phyloP scores from a whole-genome alignment of 2,888 invertebrate genomes.

The Microplitis deprimator region DNA sequence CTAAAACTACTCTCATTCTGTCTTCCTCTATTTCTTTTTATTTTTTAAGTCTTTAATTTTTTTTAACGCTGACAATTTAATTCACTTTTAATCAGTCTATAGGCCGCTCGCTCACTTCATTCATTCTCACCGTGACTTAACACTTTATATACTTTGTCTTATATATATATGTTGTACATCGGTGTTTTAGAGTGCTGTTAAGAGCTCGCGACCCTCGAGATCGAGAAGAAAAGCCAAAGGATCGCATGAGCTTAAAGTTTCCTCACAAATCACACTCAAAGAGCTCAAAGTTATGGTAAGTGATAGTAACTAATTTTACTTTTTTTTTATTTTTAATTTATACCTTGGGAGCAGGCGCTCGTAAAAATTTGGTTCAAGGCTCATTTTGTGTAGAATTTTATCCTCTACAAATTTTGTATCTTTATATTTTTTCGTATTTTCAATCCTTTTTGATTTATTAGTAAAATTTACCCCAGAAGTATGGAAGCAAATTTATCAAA shows the following conservation, averaged over 20 bases:
- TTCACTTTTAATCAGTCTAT: slow-evolving; percentile 34
- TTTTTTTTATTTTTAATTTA: background rate
- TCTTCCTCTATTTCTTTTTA: slow-evolving; percentile 10
- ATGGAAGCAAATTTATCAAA: too few species aligned
- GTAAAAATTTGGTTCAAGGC: background rate
- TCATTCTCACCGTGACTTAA: slow-evolving; percentile 33
- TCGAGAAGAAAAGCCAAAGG: slow-evolving; percentile 66
- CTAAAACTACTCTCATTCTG: slow-evolving; percentile 25
- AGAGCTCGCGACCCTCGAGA: slow-evolving; percentile 62
- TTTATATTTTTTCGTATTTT: background rate
- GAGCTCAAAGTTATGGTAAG: slow-evolving; percentile 67
- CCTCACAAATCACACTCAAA: slow-evolving; percentile 65
- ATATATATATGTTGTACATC: slow-evolving; percentile 20
- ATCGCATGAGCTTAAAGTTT: slow-evolving; percentile 66
- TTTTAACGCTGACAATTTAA: slow-evolving; percentile 22
- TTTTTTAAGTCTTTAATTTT: slow-evolving; percentile 2
- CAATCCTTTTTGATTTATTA: background rate
- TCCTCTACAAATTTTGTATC: too few species aligned
- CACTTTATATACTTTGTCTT: slow-evolving; percentile 21
- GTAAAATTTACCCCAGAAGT: too few species aligned
- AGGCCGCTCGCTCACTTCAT: slow-evolving; percentile 27
- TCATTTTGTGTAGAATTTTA: background rate
- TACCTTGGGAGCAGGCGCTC: background rate
- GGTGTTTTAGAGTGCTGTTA: slow-evolving; percentile 55
- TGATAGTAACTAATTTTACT: slow-evolving; percentile 22